Percentiles rank a stretch among this genome's conserved stretches.
These are phyloP conservation scores for Zaprionus ornatus DNA, from an alignment of 1,140 invertebrate genomes.

Conservation along the genomic window DNA sequence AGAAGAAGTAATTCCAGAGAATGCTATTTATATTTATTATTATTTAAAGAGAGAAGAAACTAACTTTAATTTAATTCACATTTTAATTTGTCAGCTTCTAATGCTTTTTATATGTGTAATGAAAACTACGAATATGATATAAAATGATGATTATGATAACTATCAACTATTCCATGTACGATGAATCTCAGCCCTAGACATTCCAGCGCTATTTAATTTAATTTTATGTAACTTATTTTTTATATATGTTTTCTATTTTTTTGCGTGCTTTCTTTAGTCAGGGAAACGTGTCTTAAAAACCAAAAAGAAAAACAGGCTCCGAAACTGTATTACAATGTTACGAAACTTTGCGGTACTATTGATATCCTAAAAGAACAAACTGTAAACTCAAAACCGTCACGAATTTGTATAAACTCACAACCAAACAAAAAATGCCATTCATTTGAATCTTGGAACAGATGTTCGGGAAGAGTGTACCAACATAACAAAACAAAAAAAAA, in stretches of 20 bases:
- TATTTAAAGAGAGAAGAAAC: not conserved
- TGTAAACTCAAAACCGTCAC: conserved; percentile 60
- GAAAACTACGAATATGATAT: not conserved
- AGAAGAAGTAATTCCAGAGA: conserved; percentile 14
- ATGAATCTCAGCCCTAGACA: conserved; percentile 61
- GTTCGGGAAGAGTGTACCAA: too few relatives aligned
- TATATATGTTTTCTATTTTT: conserved; percentile 43
- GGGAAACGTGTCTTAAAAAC: conserved; percentile 73
- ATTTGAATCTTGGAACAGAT: too few relatives aligned
- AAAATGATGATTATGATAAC: not conserved
- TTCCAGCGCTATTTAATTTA: conserved; percentile 54
- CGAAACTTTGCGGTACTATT: conserved; percentile 28
- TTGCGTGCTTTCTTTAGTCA: conserved; percentile 55
- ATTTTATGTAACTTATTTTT: conserved; percentile 32
- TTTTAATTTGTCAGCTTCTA: conserved; percentile 7
- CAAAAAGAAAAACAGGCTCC: not conserved
- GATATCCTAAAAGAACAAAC: conserved; percentile 52
- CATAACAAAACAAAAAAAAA: too few relatives aligned
- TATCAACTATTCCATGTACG: conserved; percentile 21
- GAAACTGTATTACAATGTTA: conserved; percentile 65
- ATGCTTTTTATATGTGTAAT: not conserved
- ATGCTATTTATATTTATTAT: conserved; percentile 8
- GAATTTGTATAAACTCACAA: conserved; percentile 78
- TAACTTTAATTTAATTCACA: conserved; percentile 6
- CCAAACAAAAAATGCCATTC: too few relatives aligned